Evolutionary conservation across 92 coral and sea anemone species (phyloP).

Genomic region (Isaurus tuberculatus): DNA sequence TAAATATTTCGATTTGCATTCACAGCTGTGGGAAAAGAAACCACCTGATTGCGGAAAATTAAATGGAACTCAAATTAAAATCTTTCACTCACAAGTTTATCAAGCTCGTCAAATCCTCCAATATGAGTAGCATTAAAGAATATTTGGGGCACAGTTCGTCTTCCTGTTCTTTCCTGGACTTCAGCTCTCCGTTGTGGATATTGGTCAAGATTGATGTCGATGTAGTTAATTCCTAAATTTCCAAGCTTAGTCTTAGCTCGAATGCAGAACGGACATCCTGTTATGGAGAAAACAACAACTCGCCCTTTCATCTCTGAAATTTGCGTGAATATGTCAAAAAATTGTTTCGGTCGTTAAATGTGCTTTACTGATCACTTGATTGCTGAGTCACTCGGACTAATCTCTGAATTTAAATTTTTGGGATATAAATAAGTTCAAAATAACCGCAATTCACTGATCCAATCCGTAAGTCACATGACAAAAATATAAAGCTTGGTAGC

Average conservation of each 20-base stretch:
- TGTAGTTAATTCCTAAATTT: slow-evolving; percentile 71
- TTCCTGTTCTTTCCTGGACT: slow-evolving; percentile 80
- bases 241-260: slow-evolving; percentile 87
- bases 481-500: background rate
- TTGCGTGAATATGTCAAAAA: background rate
- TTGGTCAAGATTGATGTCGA: slow-evolving; percentile 88
- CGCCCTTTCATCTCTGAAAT: slow-evolving; percentile 80
- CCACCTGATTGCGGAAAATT: too few relatives aligned
- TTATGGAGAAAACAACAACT: slow-evolving; percentile 81
- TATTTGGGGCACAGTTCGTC: slow-evolving; percentile 95
- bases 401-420: background rate
- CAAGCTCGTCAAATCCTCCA: slow-evolving; percentile 91
- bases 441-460: background rate
- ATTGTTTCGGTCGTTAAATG: background rate
- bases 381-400: slow-evolving; percentile 30
- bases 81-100: slow-evolving; percentile 78
- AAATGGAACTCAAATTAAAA: too few relatives aligned
- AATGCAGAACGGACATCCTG: slow-evolving; percentile 95
- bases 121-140: slow-evolving; percentile 89
- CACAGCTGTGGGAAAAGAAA: too few relatives aligned
- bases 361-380: background rate
- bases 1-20: background rate
- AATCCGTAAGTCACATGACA: background rate
- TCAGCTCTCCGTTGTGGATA: slow-evolving; percentile 81
- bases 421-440: background rate